Conservation (phyloP, 2,888 invertebrate genomes). For the Erebia epiphron region DNA sequence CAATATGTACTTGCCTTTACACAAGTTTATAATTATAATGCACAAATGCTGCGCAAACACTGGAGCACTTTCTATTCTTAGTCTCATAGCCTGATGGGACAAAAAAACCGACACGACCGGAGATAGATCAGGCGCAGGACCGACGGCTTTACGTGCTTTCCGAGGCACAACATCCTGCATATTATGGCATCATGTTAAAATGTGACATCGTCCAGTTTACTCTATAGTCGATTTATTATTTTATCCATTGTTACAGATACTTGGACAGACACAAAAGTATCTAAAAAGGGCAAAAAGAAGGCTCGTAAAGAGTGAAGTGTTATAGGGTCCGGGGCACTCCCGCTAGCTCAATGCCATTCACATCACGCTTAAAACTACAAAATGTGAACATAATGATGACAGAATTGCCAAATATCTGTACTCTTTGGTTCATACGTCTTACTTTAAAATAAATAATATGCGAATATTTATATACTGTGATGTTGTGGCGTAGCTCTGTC, state of each 20-base stretch:
- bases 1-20: too few relatives aligned
- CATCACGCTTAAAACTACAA: slow-evolving; percentile 66
- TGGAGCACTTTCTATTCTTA: too few relatives aligned
- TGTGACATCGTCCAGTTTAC: too few relatives aligned
- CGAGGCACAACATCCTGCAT: too few relatives aligned
- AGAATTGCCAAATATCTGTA: slow-evolving; percentile 14
- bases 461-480: too few relatives aligned
- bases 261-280: slow-evolving; percentile 89
- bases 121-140: too few relatives aligned
- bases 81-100: too few relatives aligned
- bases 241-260: slow-evolving; percentile 77
- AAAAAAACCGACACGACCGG: too few relatives aligned
- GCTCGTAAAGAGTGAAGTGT: slow-evolving; percentile 86
- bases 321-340: slow-evolving; percentile 58
- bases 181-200: too few relatives aligned
- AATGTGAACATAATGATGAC: slow-evolving; percentile 10
- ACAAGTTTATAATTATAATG: too few relatives aligned
- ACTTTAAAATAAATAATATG: neutral
- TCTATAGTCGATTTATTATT: slow-evolving; percentile 1
- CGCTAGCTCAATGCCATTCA: slow-evolving; percentile 75
- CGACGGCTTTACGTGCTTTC: too few relatives aligned
- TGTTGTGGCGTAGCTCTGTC: neutral
- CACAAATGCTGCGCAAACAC: too few relatives aligned
- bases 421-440: slow-evolving; percentile 10
- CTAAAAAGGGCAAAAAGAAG: slow-evolving; percentile 90